A percentile compares a stretch with the other conserved stretches of the same genome.
Conservation (phyloP, 2,113 vertebrate species). For the Onychostoma macrolepis region DNA sequence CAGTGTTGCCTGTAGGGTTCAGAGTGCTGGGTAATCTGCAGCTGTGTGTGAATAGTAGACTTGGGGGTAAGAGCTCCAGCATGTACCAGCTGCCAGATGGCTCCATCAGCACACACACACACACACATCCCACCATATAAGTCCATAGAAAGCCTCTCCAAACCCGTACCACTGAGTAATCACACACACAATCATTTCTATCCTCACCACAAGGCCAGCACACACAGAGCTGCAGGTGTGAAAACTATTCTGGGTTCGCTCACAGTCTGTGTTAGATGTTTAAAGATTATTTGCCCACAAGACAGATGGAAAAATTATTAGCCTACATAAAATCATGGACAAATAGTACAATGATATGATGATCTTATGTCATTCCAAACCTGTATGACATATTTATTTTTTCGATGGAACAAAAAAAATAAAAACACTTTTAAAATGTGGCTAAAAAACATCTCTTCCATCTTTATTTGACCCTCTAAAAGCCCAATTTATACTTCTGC, state of each 20-base stretch:
- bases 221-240: conserved; percentile 26
- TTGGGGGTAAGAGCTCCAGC: conserved; percentile 60
- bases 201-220: conserved; percentile 20
- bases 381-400: not conserved
- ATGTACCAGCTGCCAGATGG: conserved; percentile 69
- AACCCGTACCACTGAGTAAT: conserved; percentile 16
- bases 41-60: conserved; percentile 68
- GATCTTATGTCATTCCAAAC: not conserved
- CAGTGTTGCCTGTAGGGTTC: conserved; percentile 59
- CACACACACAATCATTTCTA: conserved; percentile 19
- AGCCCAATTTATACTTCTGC: too few species aligned
- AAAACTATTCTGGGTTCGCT: not conserved
- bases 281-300: conserved; percentile 19
- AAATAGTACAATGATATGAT: not conserved
- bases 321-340: not conserved
- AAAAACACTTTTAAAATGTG: too few species aligned
- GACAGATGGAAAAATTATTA: not conserved
- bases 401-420: too few species aligned
- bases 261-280: not conserved
- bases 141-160: not conserved
- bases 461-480: too few species aligned
- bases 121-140: conserved; percentile 9
- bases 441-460: too few species aligned
- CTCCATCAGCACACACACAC: conserved; percentile 58
- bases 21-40: conserved; percentile 68